These are phyloP conservation scores for Dicyrtoma fusca DNA, from an alignment of 2,888 invertebrate species.

Conservation along the genomic window DNA sequence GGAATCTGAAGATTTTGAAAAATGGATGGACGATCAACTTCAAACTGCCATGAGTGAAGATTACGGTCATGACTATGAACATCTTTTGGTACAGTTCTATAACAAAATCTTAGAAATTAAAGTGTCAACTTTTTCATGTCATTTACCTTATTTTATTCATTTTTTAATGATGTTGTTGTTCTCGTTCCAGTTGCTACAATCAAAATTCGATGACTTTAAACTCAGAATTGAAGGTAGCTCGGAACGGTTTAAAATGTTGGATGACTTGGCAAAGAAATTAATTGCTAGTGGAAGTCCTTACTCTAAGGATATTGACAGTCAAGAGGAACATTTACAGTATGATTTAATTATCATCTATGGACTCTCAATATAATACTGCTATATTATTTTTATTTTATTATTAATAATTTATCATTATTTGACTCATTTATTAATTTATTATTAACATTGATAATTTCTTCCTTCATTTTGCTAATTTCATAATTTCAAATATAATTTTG, in stretches of 20 bases:
- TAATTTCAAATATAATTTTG: not conserved
- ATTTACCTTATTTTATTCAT: no score
- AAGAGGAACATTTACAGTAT: slow-evolving; percentile 85
- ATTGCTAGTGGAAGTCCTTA: slow-evolving; percentile 84
- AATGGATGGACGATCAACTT: slow-evolving; percentile 90
- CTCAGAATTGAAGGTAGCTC: slow-evolving; percentile 87
- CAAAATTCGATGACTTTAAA: slow-evolving; percentile 91
- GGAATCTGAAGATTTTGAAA: slow-evolving; percentile 85
- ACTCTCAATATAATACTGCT: no score
- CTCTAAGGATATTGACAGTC: slow-evolving; percentile 79
- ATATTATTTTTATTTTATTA: not conserved
- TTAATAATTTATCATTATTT: not conserved
- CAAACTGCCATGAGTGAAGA: slow-evolving; percentile 88
- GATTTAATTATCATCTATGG: no score
- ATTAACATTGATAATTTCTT: not conserved
- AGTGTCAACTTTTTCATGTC: no score
- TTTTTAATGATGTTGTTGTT: not conserved
- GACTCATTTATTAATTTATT: not conserved
- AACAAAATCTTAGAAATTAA: no score
- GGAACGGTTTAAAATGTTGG: slow-evolving; percentile 87
- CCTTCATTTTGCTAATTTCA: no score
- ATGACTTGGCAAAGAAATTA: slow-evolving; percentile 85
- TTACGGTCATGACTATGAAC: slow-evolving; percentile 93
- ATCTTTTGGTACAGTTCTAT: slow-evolving; percentile 71
- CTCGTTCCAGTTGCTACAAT: slow-evolving; percentile 71